Evolutionary conservation across 2,797 vertebrate genomes (phyloP).

Genomic region (Varecia variegata): DNA sequence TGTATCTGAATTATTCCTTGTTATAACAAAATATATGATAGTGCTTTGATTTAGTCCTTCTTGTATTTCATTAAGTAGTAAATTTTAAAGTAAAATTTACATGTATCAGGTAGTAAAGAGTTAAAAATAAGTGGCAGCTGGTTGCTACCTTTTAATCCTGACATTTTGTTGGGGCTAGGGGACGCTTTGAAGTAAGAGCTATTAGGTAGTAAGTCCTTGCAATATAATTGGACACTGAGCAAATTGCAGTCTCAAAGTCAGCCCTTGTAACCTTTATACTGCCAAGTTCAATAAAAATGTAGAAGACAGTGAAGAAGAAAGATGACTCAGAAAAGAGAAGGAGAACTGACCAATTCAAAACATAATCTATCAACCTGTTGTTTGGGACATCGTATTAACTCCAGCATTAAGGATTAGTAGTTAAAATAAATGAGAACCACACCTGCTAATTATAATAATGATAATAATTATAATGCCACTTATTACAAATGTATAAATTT

Average conservation of each 20-base stretch:
- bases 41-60: not conserved
- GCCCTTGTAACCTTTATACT: constrained; percentile 11
- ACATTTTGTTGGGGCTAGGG: not conserved
- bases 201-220: constrained; percentile 23
- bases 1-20: not conserved
- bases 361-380: not conserved
- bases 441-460: not conserved
- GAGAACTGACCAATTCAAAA: not conserved
- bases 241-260: constrained; percentile 34
- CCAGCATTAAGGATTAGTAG: not conserved
- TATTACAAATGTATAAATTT: not conserved
- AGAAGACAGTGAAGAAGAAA: constrained; percentile 10
- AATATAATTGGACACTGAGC: constrained; percentile 34
- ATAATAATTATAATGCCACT: not conserved
- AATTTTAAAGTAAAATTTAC: not conserved
- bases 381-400: not conserved
- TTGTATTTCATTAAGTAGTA: not conserved
- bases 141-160: constrained; percentile 17
- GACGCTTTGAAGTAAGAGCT: constrained; percentile 24
- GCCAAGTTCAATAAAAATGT: constrained; percentile 18
- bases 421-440: not conserved
- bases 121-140: not conserved
- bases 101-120: not conserved
- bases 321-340: not conserved
- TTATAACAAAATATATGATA: not conserved